Percentiles rank a stretch among this genome's conserved stretches.
Evolutionary conservation across 2,888 invertebrate genomes (phyloP).

Genomic region (Epicampocera succincta): DNA sequence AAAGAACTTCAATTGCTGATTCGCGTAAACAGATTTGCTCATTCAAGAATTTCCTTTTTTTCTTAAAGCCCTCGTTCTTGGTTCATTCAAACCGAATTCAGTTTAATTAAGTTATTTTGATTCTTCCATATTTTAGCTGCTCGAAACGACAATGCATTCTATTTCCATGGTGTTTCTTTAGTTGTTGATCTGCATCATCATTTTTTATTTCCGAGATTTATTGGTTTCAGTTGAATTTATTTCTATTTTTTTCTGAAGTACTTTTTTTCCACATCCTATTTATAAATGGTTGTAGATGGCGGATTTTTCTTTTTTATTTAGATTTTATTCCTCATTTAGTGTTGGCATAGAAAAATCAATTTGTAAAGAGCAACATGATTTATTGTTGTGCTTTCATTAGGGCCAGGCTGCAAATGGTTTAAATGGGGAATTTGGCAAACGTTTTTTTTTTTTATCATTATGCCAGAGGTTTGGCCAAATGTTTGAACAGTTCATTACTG

Average conservation of each 20-base stretch:
- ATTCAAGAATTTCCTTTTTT: no score
- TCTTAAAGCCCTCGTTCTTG: no score
- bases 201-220: conserved; percentile 7
- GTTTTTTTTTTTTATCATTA: no score
- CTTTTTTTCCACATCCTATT: no score
- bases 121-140: background rate
- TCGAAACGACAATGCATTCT: conserved; percentile 54
- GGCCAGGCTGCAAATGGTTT: background rate
- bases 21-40: no score
- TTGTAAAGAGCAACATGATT: conserved; percentile 61
- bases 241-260: background rate
- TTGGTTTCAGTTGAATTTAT: conserved; percentile 32
- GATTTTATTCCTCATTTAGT: conserved; percentile 22
- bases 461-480: no score
- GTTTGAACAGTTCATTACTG: no score
- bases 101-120: conserved; percentile 58
- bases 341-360: conserved; percentile 57
- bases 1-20: no score
- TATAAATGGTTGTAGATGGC: conserved; percentile 21
- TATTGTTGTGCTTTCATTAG: conserved; percentile 64
- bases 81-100: conserved; percentile 34
- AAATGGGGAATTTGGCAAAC: no score
- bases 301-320: conserved; percentile 19
- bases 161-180: background rate
- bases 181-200: background rate